A percentile compares a stretch with the other conserved stretches of the same genome.
These are phyloP conservation scores for Sakesphorus luctuosus DNA, from an alignment of 2,113 vertebrate genomes.

Conservation along the genomic window DNA sequence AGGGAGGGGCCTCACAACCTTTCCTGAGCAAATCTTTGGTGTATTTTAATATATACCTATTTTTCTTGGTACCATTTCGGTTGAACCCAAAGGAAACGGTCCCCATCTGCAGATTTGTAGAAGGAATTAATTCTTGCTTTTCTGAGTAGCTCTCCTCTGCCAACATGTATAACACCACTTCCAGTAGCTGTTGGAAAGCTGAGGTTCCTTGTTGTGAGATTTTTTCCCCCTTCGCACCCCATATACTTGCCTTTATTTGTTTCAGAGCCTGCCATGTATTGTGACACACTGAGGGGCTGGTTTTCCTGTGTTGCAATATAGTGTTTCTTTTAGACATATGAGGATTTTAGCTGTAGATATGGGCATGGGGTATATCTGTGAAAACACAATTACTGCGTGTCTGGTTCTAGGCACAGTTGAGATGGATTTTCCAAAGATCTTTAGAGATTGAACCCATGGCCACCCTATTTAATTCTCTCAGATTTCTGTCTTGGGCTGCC, in stretches of 20 bases:
- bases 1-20: background rate
- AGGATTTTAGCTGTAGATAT: background rate
- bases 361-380: background rate
- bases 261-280: background rate
- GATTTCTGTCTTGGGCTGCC: background rate
- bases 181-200: background rate
- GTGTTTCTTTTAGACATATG: background rate
- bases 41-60: background rate
- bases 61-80: rapidly evolving
- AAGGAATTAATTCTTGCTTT: background rate
- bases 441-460: background rate
- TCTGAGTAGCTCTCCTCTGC: background rate
- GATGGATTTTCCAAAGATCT: background rate
- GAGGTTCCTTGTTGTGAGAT: rapidly evolving
- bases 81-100: background rate
- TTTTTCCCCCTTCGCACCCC: background rate
- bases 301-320: background rate
- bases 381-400: background rate
- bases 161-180: background rate
- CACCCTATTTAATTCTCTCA: background rate
- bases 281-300: background rate
- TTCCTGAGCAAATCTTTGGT: background rate
- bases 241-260: background rate
- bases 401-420: background rate
- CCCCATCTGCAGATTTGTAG: background rate